A percentile compares a stretch with the other conserved stretches of the same genome.
These are phyloP conservation scores for Austrolebias charrua DNA, from an alignment of 2,797 vertebrate species.

Conservation along the genomic window DNA sequence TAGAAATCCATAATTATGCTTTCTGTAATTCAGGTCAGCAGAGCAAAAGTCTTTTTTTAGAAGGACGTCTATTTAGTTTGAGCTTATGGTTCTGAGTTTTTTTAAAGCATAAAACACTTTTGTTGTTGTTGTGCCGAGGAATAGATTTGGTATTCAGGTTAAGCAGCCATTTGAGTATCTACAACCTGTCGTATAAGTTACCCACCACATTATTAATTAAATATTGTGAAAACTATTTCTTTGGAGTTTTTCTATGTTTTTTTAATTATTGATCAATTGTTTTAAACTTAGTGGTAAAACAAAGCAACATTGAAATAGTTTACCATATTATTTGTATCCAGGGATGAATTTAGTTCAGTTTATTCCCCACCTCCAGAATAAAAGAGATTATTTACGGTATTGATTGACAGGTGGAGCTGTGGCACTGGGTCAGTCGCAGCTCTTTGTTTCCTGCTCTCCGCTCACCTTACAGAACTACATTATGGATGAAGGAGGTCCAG, in stretches of 20 bases:
- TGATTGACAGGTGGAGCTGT: constrained; percentile 8
- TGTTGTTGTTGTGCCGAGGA: not conserved
- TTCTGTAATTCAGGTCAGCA: not conserved
- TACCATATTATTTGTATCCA: not conserved
- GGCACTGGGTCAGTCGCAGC: constrained; percentile 12
- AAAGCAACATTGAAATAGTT: no score
- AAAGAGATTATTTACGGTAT: not conserved
- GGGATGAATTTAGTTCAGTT: not conserved
- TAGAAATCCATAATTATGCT: not conserved
- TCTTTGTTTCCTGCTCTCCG: constrained; percentile 13
- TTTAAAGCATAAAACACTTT: not conserved
- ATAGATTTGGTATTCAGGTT: not conserved
- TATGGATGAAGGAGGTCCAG: constrained; percentile 66
- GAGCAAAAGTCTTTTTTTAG: not conserved
- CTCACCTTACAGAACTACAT: constrained; percentile 69
- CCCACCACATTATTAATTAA: constrained; percentile 15
- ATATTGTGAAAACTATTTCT: not conserved
- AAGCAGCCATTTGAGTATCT: not conserved
- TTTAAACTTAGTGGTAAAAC: no score
- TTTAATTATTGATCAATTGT: no score
- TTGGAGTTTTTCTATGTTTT: no score
- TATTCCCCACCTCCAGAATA: not conserved
- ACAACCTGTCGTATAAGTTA: constrained; percentile 1
- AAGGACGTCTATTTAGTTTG: no score
- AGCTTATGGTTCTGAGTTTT: no score